These are phyloP conservation scores for Aphidoletes aphidimyza DNA, from an alignment of 2,888 invertebrate species.

Conservation along the genomic window DNA sequence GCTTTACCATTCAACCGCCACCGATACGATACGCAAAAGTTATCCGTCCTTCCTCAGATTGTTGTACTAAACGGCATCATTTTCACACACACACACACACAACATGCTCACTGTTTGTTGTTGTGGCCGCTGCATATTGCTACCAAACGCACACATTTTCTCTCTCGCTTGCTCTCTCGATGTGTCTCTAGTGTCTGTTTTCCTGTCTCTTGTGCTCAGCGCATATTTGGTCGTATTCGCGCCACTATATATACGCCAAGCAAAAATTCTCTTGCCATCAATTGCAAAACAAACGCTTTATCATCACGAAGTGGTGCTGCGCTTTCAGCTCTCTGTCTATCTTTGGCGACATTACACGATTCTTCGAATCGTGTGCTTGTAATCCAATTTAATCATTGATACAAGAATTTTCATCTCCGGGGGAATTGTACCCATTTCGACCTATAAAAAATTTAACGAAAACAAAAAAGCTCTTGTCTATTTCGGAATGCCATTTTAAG, in stretches of 20 bases:
- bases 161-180: no score
- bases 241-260: conserved; percentile 14
- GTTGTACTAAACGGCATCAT: not conserved
- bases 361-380: not conserved
- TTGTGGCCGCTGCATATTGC: not conserved
- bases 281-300: conserved; percentile 44
- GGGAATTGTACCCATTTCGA: no score
- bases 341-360: not conserved
- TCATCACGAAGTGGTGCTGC: not conserved
- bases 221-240: not conserved
- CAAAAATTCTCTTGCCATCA: conserved; percentile 32
- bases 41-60: not conserved
- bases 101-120: no score
- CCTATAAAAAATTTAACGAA: no score
- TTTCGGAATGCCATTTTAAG: no score
- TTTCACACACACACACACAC: not conserved
- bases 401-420: no score
- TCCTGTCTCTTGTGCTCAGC: no score
- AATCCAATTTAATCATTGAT: not conserved
- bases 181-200: no score
- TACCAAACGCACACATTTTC: not conserved
- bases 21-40: not conserved
- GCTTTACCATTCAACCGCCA: not conserved
- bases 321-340: not conserved
- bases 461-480: no score